Conservation (phyloP, 2,797 vertebrate species). For the Scomberomorus guttatus region DNA sequence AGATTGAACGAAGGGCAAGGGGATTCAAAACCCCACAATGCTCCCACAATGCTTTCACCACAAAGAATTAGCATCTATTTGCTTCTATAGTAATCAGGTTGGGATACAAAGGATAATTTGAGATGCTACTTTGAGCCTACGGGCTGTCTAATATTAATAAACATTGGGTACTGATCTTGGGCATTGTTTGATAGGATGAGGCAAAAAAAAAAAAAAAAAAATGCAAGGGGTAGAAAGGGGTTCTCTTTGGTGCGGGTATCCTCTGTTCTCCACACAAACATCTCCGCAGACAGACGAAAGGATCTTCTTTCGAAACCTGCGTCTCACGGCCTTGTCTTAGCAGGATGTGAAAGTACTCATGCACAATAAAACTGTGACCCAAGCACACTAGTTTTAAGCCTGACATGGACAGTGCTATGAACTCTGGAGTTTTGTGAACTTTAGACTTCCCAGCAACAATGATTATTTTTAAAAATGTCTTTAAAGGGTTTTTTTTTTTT, state of each 20-base stretch:
- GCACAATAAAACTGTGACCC: conserved; percentile 22
- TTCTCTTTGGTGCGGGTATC: conserved; percentile 78
- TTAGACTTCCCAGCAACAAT: conserved; percentile 63
- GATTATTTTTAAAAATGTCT: conserved; percentile 60
- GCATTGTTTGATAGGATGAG: conserved; percentile 29
- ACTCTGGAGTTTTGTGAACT: conserved; percentile 51
- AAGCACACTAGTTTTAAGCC: conserved; percentile 31
- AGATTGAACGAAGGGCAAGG: conserved; percentile 26
- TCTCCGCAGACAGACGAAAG: conserved; percentile 35
- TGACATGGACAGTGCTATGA: conserved; percentile 54
- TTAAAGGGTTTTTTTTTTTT: conserved; percentile 42
- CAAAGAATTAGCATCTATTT: conserved; percentile 27
- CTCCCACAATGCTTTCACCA: conserved; percentile 42
- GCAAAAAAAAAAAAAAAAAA: conserved; percentile 15
- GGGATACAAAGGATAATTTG: conserved; percentile 44
- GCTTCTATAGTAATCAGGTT: conserved; percentile 14
- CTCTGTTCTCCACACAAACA: conserved; percentile 42
- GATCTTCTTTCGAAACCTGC: conserved; percentile 19
- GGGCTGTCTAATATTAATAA: conserved; percentile 12
- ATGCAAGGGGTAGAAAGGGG: conserved; percentile 18
- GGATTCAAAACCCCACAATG: conserved; percentile 59
- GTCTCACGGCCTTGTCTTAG: conserved; percentile 3
- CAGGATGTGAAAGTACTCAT: conserved; percentile 25
- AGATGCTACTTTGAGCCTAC: conserved; percentile 46
- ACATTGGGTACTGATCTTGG: conserved; percentile 1